Percentiles rank a stretch among this genome's conserved stretches.
These are phyloP conservation scores for Toxotes chatareus DNA, from an alignment of 2,113 vertebrate genomes.

Conservation along the genomic window DNA sequence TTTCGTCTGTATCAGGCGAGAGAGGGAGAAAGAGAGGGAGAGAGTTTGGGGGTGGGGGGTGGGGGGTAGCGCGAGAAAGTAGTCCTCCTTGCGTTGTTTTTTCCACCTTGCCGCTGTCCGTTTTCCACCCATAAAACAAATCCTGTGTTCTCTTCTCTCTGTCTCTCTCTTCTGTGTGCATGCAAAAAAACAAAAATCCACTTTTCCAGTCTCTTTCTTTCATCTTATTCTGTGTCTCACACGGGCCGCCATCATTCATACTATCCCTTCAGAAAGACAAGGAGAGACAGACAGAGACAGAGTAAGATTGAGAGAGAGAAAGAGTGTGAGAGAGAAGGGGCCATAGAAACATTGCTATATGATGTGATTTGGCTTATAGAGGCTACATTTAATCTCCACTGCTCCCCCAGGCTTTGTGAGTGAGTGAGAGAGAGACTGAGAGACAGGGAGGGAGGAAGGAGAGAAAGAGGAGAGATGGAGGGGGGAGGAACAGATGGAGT, in stretches of 20 bases:
- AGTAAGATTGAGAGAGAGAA: constrained; percentile 41
- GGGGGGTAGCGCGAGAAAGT: constrained; percentile 56
- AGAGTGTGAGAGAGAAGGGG: constrained; percentile 64
- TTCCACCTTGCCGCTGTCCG: constrained; percentile 69
- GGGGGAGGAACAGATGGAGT: constrained; percentile 78
- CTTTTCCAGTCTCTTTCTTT: constrained; percentile 39
- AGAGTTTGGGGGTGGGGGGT: constrained; percentile 1
- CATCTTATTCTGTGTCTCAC: constrained; percentile 50
- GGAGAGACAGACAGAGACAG: constrained; percentile 50
- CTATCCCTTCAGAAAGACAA: constrained; percentile 65
- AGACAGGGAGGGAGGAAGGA: constrained; percentile 59
- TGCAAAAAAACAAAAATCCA: constrained; percentile 45
- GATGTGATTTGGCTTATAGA: constrained; percentile 94
- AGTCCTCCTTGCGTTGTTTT: constrained; percentile 63
- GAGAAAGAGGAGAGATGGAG: constrained; percentile 76
- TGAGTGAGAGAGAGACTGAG: constrained; percentile 56
- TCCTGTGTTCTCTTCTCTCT: constrained; percentile 61
- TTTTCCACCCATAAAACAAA: constrained; percentile 65
- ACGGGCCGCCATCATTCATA: constrained; percentile 80
- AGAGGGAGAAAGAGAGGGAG: constrained; percentile 44
- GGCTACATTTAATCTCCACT: constrained; percentile 96
- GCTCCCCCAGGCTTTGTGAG: constrained; percentile 90
- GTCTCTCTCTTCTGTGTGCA: constrained; percentile 66
- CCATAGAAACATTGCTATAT: constrained; percentile 90
- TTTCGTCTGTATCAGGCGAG: constrained; percentile 75